Base-by-base conservation (phyloP, 2,888 invertebrate genomes). In the Hyposoter didymator region DNA sequence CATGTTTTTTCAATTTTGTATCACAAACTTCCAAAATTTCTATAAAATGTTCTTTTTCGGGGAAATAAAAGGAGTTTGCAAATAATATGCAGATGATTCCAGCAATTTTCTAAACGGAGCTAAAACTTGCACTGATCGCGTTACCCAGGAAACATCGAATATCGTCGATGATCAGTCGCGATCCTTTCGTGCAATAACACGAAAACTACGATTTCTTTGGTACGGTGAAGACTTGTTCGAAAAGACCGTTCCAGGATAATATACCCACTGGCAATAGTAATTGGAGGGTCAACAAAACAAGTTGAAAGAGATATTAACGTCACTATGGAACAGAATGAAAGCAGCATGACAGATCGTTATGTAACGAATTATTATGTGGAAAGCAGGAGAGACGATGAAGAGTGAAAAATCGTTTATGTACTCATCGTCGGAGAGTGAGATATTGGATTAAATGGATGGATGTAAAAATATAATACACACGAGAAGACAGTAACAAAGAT, bases 281-380 rank as follows among this genome's bases (percentile, higher is more conserved):
- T 49, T 19, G 43, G 4, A 59, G 59, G 32, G 35, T 69, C 55
- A 43, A 47, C 43, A 52, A 17, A 45, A 32, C 10, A 43, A 52
- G 66, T 79, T 59, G 39, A 35, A 80, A 59, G 62, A 35, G 39
- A 74, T 67, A 45, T n/a, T 12, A 43, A 55, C 70, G 49, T 75
- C 69, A 82, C 35, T 47, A 47, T 22, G 52, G 39, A 47, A 14
- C 19, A 22, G 55, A 10, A 39, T 43, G 14, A 28, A 28, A 14
- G 47, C 10, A 47, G 19, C 28, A 19, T 59, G 32, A 64, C 47
- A 19, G 17, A 66, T 62, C 81, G 78, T 84, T 81, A 84, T 84
- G 85, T 74, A 84, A 86, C 80, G 32, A 74, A 78, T 78, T 74
- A 52, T 81, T 74, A 79, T 32, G 74, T 67, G 17, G 45, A 69